These are phyloP conservation scores for Peromyscus californicus DNA, from an alignment of 2,113 vertebrate species.

Conservation along the genomic window DNA sequence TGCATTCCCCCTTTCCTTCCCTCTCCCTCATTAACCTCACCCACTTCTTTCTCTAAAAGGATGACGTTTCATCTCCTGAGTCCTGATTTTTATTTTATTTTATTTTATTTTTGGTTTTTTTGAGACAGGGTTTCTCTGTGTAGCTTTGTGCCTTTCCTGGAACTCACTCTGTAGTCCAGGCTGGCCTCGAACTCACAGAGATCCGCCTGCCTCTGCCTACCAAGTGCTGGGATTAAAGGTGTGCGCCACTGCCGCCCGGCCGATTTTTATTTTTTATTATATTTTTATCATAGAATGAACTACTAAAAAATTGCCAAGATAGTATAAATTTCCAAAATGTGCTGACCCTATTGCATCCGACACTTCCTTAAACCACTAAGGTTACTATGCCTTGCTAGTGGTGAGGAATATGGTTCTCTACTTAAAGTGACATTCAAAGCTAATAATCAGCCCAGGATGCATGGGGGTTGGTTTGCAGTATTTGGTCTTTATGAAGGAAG, in stretches of 20 bases:
- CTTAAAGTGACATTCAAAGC: slow-evolving; percentile 67
- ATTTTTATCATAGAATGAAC: slow-evolving; percentile 5
- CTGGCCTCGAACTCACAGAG: too few relatives aligned
- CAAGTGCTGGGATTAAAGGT: too few relatives aligned
- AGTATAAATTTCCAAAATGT: neutral
- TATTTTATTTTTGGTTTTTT: slow-evolving; percentile 10
- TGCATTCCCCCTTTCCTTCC: accelerated
- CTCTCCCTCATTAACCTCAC: neutral
- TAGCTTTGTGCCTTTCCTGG: too few relatives aligned
- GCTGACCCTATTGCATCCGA: neutral
- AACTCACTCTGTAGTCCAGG: too few relatives aligned
- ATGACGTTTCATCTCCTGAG: neutral
- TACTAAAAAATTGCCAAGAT: neutral
- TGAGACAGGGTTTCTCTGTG: too few relatives aligned
- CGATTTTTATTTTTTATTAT: neutral
- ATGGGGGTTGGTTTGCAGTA: slow-evolving; percentile 27
- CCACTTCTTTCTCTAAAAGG: neutral
- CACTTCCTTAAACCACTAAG: neutral
- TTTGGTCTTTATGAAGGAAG: slow-evolving; percentile 46
- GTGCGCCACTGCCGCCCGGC: too few relatives aligned
- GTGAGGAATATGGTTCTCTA: slow-evolving; percentile 11
- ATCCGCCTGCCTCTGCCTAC: too few relatives aligned
- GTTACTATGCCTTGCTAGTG: neutral
- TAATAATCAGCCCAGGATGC: slow-evolving; percentile 32
- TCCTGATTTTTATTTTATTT: neutral